Percentiles rank a stretch among this genome's conserved stretches.
These are phyloP conservation scores for Luffia ferchaultella DNA, from an alignment of 2,888 invertebrate species.

Conservation along the genomic window DNA sequence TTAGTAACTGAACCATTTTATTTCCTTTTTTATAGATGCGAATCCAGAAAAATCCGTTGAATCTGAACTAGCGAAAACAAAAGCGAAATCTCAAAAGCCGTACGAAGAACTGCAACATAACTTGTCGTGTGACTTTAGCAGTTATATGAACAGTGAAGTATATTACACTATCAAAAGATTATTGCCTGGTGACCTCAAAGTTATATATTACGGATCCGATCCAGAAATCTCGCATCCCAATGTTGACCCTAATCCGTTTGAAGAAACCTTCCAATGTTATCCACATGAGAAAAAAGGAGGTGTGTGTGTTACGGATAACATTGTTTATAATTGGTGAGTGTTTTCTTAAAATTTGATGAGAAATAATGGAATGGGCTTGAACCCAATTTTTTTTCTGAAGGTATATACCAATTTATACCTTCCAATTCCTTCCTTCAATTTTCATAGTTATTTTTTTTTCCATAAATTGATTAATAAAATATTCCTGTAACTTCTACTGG, in stretches of 20 bases:
- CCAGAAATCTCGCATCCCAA: constrained; percentile 36
- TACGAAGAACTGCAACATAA: constrained; percentile 58
- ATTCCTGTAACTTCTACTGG: too few species aligned
- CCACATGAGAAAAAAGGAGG: constrained; percentile 82
- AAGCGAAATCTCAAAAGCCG: constrained; percentile 24
- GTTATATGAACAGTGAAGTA: constrained; percentile 78
- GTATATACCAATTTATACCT: too few species aligned
- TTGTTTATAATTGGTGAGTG: constrained; percentile 75
- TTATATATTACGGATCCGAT: constrained; percentile 66
- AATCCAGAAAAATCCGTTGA: constrained; percentile 49
- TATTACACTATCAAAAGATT: constrained; percentile 84
- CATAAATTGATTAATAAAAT: too few species aligned
- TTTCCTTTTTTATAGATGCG: constrained; percentile 39
- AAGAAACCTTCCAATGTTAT: constrained; percentile 65
- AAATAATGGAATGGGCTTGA: too few species aligned
- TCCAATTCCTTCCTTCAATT: too few species aligned
- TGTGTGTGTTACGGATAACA: constrained; percentile 78
- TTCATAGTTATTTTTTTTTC: too few species aligned
- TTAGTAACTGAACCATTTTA: too few species aligned
- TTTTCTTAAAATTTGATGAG: too few species aligned
- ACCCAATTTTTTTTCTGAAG: too few species aligned
- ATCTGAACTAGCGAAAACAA: constrained; percentile 34
- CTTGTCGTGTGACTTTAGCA: constrained; percentile 73
- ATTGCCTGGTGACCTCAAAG: constrained; percentile 84
- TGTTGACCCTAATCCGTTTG: constrained; percentile 76